Evolutionary conservation across 2,113 vertebrate species (phyloP).

Genomic region (Heteronetta atricapilla): DNA sequence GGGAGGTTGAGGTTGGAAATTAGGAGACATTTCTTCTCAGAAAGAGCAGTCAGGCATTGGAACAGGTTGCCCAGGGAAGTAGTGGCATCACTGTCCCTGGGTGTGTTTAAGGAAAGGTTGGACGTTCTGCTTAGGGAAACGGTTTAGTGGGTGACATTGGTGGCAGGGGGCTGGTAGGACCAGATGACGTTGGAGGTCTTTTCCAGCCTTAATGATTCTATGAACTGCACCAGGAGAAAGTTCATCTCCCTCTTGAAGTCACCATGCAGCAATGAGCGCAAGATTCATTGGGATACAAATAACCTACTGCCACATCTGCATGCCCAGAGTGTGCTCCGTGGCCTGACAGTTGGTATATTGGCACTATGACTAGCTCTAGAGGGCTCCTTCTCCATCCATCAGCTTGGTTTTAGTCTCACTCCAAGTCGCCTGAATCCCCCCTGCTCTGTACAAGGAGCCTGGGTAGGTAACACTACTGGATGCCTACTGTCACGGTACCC

Average conservation of each 20-base stretch:
- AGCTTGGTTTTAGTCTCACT: not conserved
- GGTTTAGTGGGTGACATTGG: no score
- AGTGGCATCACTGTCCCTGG: no score
- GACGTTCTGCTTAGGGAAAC: no score
- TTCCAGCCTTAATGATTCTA: no score
- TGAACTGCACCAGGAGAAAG: not conserved
- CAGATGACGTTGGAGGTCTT: no score
- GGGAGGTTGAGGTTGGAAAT: no score
- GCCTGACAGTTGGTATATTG: not conserved
- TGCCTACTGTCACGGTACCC: not conserved
- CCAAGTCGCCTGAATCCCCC: not conserved
- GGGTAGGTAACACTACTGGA: not conserved
- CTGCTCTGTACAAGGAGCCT: not conserved
- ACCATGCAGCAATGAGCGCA: not conserved
- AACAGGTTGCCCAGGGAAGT: no score
- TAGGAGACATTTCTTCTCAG: no score
- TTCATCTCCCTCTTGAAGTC: not conserved
- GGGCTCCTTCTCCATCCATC: not conserved
- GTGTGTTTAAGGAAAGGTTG: no score
- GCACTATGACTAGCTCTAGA: not conserved
- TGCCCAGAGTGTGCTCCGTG: not conserved
- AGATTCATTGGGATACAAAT: not conserved
- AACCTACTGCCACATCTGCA: not conserved
- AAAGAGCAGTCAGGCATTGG: no score
- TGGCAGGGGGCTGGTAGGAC: no score